Evolutionary conservation across 2,113 vertebrate genomes (phyloP), one percentile per base, ranked within the genome.

Genomic region (Heterocephalus glaber): DNA sequence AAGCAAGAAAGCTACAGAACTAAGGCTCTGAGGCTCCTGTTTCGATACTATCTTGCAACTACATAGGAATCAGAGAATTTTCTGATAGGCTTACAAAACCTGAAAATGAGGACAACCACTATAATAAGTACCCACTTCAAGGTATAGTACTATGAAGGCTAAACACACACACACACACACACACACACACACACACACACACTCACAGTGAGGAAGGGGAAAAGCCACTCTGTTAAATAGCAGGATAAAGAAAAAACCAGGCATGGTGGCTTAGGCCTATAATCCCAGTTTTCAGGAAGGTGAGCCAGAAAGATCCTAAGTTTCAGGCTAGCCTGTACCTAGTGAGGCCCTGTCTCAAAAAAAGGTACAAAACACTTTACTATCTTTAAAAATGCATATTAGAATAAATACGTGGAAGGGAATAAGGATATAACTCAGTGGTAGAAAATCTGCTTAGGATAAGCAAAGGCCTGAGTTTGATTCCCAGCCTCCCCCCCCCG

Each of bases 311-410:
- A 26, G 26, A 49, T 49, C 74, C 28, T 33, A 49, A 17, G 7
- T 49, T 77, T 49, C 44, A 76, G 44, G 44, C 14, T 68, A n/a
- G 16, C 41, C 12, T 74, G 72, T 28, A 66, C 65, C 33, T 68
- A 68, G 17, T 68, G 33, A 68, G 66, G 19, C 7, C 35, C 17
- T 68, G 7, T 68, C 35, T 68, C 33, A 68, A 66, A 35, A n/a
- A 68, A 19, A 68, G n/a, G 22, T 44, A 41, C 10, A 41, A 72
- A 41, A 72, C 44, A 68, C 3, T 79, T 91, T 44, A 52, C 79
- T 56, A 66, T 94, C 79, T 85, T 84, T 89, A 68, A 93, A 94
- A 88, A 81, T 41, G 92, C 5, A 30, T 60, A 76, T 92, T 47
- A 81, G 35, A 94, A 84, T 70, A 38, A 88, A 70, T 94, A 56